Percentiles rank a stretch among this genome's conserved stretches.
These are phyloP conservation scores for Acanthopagrus latus DNA, from an alignment of 2,797 vertebrate species.

Conservation along the genomic window DNA sequence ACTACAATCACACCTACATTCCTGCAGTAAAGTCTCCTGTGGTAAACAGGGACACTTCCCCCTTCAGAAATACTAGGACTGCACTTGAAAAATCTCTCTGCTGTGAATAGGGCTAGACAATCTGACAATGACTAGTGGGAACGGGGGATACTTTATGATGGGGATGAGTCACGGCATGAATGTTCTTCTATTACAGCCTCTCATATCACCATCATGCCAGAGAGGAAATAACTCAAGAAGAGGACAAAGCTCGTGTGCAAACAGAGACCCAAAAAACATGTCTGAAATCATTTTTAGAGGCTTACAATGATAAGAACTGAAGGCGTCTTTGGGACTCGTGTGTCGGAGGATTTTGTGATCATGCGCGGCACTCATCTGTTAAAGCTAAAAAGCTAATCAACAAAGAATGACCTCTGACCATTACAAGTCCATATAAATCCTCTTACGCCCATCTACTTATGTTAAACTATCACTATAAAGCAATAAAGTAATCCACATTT, in stretches of 20 bases:
- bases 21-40: not conserved
- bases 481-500: not conserved
- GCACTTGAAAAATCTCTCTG: constrained; percentile 4
- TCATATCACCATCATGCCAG: constrained; percentile 9
- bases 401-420: not conserved
- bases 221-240: constrained; percentile 16
- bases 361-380: not conserved
- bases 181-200: constrained; percentile 30
- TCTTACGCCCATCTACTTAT: constrained; percentile 1
- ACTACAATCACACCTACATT: constrained; percentile 11
- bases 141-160: constrained; percentile 27
- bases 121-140: constrained; percentile 16
- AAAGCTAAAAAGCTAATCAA: not conserved
- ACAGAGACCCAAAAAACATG: not conserved
- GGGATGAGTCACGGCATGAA: constrained; percentile 48
- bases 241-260: not conserved
- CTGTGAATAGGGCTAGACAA: constrained; percentile 17
- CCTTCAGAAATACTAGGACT: constrained; percentile 3
- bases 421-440: not conserved
- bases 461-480: not conserved
- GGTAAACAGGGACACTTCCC: not conserved
- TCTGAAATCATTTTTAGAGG: not conserved
- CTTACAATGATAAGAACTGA: not conserved
- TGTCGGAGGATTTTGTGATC: not conserved
- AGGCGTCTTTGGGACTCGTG: not conserved